These are phyloP conservation scores for Sebastes goodei DNA, from an alignment of 2,797 vertebrate genomes.

Conservation along the genomic window DNA sequence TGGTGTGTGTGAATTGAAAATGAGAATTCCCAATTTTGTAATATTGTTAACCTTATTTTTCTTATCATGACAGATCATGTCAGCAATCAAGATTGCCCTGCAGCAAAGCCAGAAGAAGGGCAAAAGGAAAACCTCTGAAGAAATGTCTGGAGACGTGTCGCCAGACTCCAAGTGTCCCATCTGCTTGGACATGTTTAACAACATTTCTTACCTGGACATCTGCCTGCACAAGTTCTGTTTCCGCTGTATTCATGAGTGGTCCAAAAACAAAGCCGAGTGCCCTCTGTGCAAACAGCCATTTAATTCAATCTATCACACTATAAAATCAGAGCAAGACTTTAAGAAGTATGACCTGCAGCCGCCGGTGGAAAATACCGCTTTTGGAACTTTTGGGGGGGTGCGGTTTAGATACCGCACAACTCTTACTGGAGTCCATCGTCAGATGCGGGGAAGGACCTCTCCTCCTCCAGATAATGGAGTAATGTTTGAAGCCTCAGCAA, in stretches of 20 bases:
- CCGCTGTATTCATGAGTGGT: conserved; percentile 95
- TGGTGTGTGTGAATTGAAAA: background rate
- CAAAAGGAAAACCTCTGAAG: conserved; percentile 76
- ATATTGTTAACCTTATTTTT: background rate
- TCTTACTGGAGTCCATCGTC: conserved; percentile 83
- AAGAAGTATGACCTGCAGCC: conserved; percentile 88
- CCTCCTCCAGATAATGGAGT: conserved; percentile 87
- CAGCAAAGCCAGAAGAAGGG: conserved; percentile 65
- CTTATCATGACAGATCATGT: conserved; percentile 73
- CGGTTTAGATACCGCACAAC: conserved; percentile 93
- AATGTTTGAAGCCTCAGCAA: conserved; percentile 85
- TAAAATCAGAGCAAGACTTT: conserved; percentile 92
- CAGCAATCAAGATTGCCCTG: conserved; percentile 68
- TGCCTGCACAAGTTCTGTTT: conserved; percentile 97
- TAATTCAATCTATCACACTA: conserved; percentile 92
- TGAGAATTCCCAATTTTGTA: background rate
- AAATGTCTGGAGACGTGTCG: conserved; percentile 85
- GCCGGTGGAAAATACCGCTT: conserved; percentile 84
- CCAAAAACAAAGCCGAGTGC: conserved; percentile 97
- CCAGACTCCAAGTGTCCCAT: conserved; percentile 97
- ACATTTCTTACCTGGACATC: conserved; percentile 89
- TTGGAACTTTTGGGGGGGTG: conserved; percentile 85
- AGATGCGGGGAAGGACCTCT: conserved; percentile 77
- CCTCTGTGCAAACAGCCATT: conserved; percentile 96
- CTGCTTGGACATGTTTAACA: conserved; percentile 93